Percentiles rank a stretch among this genome's conserved stretches.
These are phyloP conservation scores for Odontophorus gujanensis DNA, from an alignment of 2,113 vertebrate genomes.

Conservation along the genomic window DNA sequence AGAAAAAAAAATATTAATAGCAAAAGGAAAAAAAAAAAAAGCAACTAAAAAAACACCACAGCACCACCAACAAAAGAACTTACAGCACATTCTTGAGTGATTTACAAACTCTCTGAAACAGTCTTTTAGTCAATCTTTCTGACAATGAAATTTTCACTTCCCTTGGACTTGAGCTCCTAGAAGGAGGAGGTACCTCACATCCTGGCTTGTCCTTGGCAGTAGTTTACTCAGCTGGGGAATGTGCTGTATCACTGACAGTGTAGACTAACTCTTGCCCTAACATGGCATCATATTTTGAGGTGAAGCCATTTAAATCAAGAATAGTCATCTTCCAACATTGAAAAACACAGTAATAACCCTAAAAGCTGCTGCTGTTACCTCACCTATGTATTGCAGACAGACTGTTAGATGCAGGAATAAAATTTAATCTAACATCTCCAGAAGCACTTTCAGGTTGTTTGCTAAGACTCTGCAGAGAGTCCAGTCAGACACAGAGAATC, in stretches of 20 bases:
- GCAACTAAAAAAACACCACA: not conserved
- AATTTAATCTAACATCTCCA: not conserved
- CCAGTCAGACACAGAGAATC: not conserved
- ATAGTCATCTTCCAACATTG: not conserved
- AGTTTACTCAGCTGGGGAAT: not conserved
- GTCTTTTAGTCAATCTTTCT: not conserved
- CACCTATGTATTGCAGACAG: not conserved
- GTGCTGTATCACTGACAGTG: not conserved
- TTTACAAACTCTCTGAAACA: not conserved
- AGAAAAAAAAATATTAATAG: not conserved
- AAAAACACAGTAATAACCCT: not conserved
- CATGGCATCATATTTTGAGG: not conserved
- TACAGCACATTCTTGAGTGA: not conserved
- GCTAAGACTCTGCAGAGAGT: not conserved
- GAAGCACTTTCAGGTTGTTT: not conserved
- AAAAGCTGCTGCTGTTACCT: not conserved
- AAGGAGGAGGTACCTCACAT: not conserved
- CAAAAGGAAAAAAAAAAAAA: not conserved
- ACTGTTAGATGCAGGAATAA: not conserved
- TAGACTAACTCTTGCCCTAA: slow-evolving; percentile 7
- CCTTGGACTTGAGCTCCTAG: not conserved
- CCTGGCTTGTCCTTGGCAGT: not conserved
- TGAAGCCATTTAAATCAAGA: not conserved
- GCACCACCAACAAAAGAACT: not conserved
- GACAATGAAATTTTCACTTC: not conserved